Evolutionary conservation across 2,113 vertebrate species (phyloP).

Genomic region (Benitochromis conjunctus): DNA sequence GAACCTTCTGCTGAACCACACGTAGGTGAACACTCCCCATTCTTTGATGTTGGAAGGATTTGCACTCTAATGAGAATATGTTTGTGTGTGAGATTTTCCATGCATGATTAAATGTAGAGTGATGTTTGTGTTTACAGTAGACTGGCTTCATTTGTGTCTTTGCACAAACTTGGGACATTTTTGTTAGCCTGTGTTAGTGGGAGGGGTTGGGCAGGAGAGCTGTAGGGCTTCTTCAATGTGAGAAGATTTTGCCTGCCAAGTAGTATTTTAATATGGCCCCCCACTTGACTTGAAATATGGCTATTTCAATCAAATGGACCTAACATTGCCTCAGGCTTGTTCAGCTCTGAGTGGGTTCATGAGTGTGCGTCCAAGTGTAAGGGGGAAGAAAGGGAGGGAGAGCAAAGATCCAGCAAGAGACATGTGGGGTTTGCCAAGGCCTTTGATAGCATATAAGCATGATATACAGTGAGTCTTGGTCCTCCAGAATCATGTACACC

Average conservation of each 20-base stretch:
- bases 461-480: background rate
- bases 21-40: constrained; percentile 14
- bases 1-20: constrained; percentile 19
- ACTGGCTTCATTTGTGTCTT: background rate
- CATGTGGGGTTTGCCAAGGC: background rate
- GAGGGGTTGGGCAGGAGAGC: background rate
- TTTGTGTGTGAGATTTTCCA: background rate
- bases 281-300: constrained; percentile 33
- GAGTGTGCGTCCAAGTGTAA: background rate
- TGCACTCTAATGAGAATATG: constrained; percentile 4
- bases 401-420: background rate
- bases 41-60: constrained; percentile 35
- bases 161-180: background rate
- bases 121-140: background rate
- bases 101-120: background rate
- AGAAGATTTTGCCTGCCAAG: constrained; percentile 9
- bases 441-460: background rate
- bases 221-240: background rate
- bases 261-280: constrained; percentile 16
- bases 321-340: background rate
- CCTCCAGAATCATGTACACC: background rate
- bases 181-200: background rate
- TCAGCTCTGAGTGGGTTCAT: background rate
- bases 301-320: constrained; percentile 32
- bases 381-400: background rate